Evolutionary conservation across 2,113 vertebrate species (phyloP).

Genomic region (Nerophis ophidion): DNA sequence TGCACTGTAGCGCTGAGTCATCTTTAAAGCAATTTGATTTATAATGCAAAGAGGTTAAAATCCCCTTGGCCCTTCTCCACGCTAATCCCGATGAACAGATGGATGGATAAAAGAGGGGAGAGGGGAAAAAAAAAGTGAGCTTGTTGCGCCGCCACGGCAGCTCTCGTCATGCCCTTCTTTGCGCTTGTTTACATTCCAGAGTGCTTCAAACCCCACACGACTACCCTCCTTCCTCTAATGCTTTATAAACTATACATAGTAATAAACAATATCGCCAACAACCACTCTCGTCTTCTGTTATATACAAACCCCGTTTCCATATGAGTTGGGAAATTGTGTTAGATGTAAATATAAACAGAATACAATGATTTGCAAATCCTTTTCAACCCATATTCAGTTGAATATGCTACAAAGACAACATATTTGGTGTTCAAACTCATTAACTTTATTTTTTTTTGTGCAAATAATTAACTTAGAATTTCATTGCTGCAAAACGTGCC

Average conservation of each 20-base stretch:
- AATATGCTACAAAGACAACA: too few species aligned
- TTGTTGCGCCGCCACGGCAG: slow-evolving; percentile 40
- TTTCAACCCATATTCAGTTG: too few species aligned
- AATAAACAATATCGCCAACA: not conserved
- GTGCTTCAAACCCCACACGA: slow-evolving; percentile 3
- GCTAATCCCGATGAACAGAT: slow-evolving; percentile 60
- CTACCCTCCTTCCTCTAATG: not conserved
- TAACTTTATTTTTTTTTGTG: too few species aligned
- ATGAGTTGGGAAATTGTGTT: too few species aligned
- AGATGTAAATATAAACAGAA: too few species aligned
- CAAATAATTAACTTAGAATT: too few species aligned
- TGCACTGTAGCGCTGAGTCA: slow-evolving; percentile 33
- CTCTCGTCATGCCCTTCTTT: slow-evolving; percentile 16
- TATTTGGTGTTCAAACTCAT: too few species aligned
- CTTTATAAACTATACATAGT: not conserved
- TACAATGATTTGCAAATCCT: too few species aligned
- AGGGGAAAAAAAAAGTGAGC: slow-evolving; percentile 23
- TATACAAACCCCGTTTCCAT: too few species aligned
- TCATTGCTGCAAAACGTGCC: too few species aligned
- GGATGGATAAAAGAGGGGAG: slow-evolving; percentile 36
- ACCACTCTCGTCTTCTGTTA: not conserved
- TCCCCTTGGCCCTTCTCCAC: slow-evolving; percentile 16
- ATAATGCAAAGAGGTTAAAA: slow-evolving; percentile 3
- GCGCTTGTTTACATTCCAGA: slow-evolving; percentile 28
- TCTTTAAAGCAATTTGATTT: slow-evolving; percentile 29